Evolutionary conservation across 92 coral and sea anemone genomes (phyloP), one percentile per base, ranked within the genome.

Genomic region (Desmophyllum pertusum): DNA sequence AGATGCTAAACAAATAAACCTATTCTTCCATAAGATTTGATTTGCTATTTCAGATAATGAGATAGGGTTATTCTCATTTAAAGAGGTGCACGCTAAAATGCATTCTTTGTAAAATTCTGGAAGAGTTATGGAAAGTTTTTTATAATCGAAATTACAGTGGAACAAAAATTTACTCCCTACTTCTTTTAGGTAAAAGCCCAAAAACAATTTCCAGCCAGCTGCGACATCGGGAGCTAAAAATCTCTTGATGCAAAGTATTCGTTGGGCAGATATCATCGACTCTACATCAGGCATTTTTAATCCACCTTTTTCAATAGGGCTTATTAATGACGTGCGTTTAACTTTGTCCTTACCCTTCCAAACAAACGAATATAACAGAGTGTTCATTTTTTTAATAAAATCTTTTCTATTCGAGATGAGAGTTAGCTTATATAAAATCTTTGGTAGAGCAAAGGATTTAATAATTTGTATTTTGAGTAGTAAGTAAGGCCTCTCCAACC

Each of bases 221-320:
- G n/a, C n/a, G 1, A 19, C 46, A 6, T 42, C 27, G 19, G 36
- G 29, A n/a, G 38, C 29, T 6, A 76, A 9, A 66, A 46, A 84
- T 14, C 73, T 84, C 63, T 84, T 76, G 42, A 84, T 84, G 48
- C 88, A 76, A 63, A 84, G 11, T 73, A 53, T 62, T 84, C 76
- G 65, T 66, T 84, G 83, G 38, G 78, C 42, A 19, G 62, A 43
- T 8, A 76, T 73, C 86, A 81, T 38, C 35, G 83, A 76, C 78
- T 84, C 83, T 30, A 84, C 67, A n/a, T 84, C 57, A 19, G 79
- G 72, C 89, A 85, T 68, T 84, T 75, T 75, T 10, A 84, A 30
- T n/a, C n/a, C n/a, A n/a, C n/a, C n/a, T n/a, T n/a, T n/a, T n/a
- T n/a, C n/a, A n/a, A n/a, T n/a, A n/a, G 23, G 29, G 35, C 38